Evolutionary conservation across 2,888 invertebrate genomes (phyloP).

Genomic region (Julus scanicus): DNA sequence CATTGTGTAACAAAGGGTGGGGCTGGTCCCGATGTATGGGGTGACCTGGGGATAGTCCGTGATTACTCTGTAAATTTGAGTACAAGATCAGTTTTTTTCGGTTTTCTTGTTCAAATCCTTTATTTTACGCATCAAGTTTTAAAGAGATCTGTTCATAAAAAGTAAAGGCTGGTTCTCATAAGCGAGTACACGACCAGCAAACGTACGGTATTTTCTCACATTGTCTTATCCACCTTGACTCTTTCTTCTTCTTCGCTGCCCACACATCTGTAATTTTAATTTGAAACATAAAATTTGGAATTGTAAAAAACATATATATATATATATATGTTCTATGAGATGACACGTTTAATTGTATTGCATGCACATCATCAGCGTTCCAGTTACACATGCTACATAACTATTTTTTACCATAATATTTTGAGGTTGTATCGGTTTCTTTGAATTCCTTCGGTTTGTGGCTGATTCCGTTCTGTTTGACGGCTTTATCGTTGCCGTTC

Average conservation of each 20-base stretch:
- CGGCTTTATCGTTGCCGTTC: not conserved
- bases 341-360: not conserved
- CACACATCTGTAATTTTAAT: constrained; percentile 52
- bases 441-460: not conserved
- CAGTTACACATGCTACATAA: not conserved
- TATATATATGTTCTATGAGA: not conserved
- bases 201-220: constrained; percentile 56
- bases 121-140: not conserved
- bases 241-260: constrained; percentile 56
- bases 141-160: not conserved
- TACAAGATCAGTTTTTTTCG: not conserved
- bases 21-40: constrained; percentile 97
- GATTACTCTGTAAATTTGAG: constrained; percentile 78
- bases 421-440: constrained; percentile 40
- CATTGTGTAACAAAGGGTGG: constrained; percentile 93
- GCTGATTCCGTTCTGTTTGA: constrained; percentile 32
- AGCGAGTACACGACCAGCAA: not conserved
- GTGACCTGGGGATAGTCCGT: constrained; percentile 97
- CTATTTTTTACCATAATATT: not conserved
- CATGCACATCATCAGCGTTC: not conserved
- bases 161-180: too few species aligned
- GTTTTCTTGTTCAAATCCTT: not conserved
- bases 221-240: constrained; percentile 48
- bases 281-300: not conserved
- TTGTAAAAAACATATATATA: not conserved